Percentiles rank a stretch among this genome's conserved stretches.
These are phyloP conservation scores for Hydraecia micacea DNA, from an alignment of 2,888 invertebrate species.

Conservation along the genomic window DNA sequence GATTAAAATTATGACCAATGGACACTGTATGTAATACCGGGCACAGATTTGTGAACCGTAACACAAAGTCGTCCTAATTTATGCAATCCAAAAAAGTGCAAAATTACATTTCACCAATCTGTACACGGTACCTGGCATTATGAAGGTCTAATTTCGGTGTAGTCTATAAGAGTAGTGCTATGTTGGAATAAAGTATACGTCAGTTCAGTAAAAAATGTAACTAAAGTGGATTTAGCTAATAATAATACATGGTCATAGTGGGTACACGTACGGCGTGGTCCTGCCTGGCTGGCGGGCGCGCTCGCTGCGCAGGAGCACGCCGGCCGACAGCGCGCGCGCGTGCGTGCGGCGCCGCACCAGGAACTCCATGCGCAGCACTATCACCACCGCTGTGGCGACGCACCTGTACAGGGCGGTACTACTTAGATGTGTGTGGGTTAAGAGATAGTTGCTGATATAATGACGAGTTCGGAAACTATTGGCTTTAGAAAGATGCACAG, in stretches of 20 bases:
- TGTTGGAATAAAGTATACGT: background rate
- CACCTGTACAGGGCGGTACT: conserved; percentile 69
- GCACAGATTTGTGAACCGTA: background rate
- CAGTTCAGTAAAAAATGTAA: background rate
- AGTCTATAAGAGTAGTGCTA: background rate
- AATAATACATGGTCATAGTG: background rate
- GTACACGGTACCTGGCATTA: background rate
- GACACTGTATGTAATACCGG: background rate
- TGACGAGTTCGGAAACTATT: background rate
- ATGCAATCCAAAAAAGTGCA: background rate
- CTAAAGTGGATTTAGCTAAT: background rate
- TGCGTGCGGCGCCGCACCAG: conserved; percentile 80
- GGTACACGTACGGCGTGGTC: conserved; percentile 53
- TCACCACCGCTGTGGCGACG: conserved; percentile 75
- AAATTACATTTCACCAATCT: background rate
- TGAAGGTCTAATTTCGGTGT: background rate
- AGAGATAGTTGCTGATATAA: too few relatives aligned
- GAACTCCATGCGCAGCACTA: conserved; percentile 81
- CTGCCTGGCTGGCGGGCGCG: conserved; percentile 2
- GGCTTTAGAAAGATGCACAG: background rate
- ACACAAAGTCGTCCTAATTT: background rate
- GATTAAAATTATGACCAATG: background rate
- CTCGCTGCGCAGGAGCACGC: conserved; percentile 68
- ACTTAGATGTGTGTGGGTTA: background rate
- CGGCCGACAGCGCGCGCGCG: conserved; percentile 75